These are phyloP conservation scores for Drosophila emarginata DNA, from an alignment of 2,888 invertebrate genomes.

Conservation along the genomic window DNA sequence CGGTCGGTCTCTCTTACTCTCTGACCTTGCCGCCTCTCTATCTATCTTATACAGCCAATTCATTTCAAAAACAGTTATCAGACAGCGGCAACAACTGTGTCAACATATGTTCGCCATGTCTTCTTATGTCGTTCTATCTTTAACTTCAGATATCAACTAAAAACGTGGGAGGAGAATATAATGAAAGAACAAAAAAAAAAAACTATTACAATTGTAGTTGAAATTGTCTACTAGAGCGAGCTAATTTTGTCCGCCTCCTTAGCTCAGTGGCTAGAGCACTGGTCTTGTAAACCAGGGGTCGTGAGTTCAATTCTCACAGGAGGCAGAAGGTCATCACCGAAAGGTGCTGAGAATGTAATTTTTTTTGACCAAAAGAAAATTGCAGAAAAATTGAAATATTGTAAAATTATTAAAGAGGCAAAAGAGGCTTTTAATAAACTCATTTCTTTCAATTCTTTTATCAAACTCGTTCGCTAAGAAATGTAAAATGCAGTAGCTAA, in stretches of 20 bases:
- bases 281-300: conserved; percentile 96
- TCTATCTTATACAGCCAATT: conserved; percentile 25
- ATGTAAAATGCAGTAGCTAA: no score
- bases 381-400: no score
- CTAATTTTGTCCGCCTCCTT: conserved; percentile 86
- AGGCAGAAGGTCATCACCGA: conserved; percentile 86
- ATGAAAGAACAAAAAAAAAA: conserved; percentile 27
- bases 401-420: no score
- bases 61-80: conserved; percentile 59
- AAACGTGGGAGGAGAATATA: neutral
- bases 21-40: conserved; percentile 36
- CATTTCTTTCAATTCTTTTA: no score
- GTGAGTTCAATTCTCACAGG: conserved; percentile 95
- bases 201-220: conserved; percentile 11
- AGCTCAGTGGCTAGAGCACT: conserved; percentile 95
- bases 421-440: no score
- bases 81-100: conserved; percentile 59
- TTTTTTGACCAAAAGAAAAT: no score
- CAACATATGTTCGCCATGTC: conserved; percentile 54
- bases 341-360: no score
- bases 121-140: conserved; percentile 11
- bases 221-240: conserved; percentile 48
- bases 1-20: conserved; percentile 47
- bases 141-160: neutral
- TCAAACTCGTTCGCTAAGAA: no score